Conservation (phyloP, 2,888 invertebrate species). For the Cheilosia scutellata region DNA sequence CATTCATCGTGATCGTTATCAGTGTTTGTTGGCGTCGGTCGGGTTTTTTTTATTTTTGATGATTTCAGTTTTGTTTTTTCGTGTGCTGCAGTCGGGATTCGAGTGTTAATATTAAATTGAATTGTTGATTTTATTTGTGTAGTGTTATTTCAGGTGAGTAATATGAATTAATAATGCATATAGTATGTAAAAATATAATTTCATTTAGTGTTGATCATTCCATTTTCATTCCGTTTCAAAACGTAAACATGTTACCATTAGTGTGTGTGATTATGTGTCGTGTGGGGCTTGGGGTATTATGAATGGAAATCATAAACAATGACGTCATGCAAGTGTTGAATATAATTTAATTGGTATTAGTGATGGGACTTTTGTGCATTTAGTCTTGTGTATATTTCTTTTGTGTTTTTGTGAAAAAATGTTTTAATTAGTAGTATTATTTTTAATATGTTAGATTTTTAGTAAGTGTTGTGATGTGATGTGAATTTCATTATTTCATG, state of each 20-base stretch:
- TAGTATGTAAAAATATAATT: not conserved
- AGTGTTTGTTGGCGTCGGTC: not conserved
- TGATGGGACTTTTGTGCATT: not conserved
- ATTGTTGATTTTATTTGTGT: not conserved
- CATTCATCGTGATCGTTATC: not conserved
- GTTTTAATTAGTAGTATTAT: conserved; percentile 1
- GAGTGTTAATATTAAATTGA: not conserved
- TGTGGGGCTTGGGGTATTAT: not conserved
- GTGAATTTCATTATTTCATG: conserved; percentile 9
- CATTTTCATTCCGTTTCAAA: conserved; percentile 8
- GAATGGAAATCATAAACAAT: conserved; percentile 5
- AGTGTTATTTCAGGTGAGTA: not conserved
- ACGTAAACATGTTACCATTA: not conserved
- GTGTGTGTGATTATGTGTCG: conserved; percentile 6
- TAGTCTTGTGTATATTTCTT: not conserved
- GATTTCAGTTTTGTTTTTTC: not conserved
- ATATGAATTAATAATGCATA: not conserved
- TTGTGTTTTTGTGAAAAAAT: conserved; percentile 2
- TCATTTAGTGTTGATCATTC: not conserved
- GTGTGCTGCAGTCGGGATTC: not conserved
- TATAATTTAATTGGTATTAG: not conserved
- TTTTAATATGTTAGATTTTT: conserved; percentile 7
- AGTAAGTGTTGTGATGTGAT: conserved; percentile 7
- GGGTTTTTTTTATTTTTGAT: conserved; percentile 3
- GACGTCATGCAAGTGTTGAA: conserved; percentile 1